phyloP scores from a whole-genome alignment of 2,113 vertebrate genomes.

The Propithecus coquereli region DNA sequence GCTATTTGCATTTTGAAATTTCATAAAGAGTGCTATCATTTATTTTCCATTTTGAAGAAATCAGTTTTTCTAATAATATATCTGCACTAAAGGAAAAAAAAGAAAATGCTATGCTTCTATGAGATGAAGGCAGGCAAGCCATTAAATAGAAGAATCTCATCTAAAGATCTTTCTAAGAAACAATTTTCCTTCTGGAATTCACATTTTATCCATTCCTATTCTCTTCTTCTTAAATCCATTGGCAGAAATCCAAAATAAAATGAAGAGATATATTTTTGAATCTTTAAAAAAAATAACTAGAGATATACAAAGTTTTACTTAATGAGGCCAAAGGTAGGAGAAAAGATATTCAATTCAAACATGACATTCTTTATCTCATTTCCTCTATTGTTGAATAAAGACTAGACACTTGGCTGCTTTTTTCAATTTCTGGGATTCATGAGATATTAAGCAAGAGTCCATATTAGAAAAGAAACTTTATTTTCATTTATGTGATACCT shows the following conservation, averaged over 20 bases:
- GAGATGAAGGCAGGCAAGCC: constrained; percentile 28
- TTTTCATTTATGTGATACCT: constrained; percentile 65
- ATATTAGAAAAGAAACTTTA: constrained; percentile 52
- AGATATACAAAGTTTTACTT: constrained; percentile 36
- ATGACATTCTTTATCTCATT: constrained; percentile 27
- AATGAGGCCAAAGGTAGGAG: constrained; percentile 1
- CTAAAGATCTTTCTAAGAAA: constrained; percentile 46
- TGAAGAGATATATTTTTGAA: constrained; percentile 21
- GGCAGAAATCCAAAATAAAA: constrained; percentile 39
- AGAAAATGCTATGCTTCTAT: not conserved
- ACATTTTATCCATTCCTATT: constrained; percentile 2
- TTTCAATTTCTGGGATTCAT: constrained; percentile 52
- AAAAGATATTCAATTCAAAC: constrained; percentile 18
- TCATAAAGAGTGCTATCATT: not conserved
- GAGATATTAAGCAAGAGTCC: constrained; percentile 48
- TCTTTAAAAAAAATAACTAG: constrained; percentile 34
- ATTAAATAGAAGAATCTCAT: constrained; percentile 5
- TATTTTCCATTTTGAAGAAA: constrained; percentile 55
- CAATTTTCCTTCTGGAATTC: constrained; percentile 34
- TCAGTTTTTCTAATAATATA: constrained; percentile 38
- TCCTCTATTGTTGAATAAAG: constrained; percentile 46
- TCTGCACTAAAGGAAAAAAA: not conserved
- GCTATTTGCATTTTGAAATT: constrained; percentile 43
- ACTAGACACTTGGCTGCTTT: constrained; percentile 30
- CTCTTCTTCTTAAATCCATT: not conserved